A percentile compares a stretch with the other conserved stretches of the same genome.
These are phyloP conservation scores for Melanostoma mellinum DNA, from an alignment of 2,888 invertebrate genomes.

Conservation along the genomic window DNA sequence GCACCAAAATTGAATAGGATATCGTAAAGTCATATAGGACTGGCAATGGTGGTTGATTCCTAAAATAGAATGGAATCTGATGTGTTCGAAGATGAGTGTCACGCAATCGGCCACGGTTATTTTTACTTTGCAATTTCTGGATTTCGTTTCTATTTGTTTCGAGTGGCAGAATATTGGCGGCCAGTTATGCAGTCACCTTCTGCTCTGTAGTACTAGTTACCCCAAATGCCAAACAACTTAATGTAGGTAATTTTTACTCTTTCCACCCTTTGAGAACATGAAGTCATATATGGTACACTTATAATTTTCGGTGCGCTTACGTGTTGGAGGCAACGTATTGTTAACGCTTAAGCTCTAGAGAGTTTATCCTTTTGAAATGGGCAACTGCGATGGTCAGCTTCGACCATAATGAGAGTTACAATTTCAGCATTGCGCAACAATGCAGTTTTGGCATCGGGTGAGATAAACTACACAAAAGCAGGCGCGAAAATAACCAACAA, in stretches of 20 bases:
- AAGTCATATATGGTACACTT: too few species aligned
- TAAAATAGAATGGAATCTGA: slow-evolving; percentile 59
- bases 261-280: neutral
- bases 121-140: slow-evolving; percentile 66
- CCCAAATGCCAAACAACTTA: slow-evolving; percentile 17
- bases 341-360: slow-evolving; percentile 47
- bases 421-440: slow-evolving; percentile 63
- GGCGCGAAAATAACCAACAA: too few species aligned
- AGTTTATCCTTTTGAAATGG: slow-evolving; percentile 51
- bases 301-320: neutral
- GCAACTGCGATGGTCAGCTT: slow-evolving; percentile 1
- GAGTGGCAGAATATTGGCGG: slow-evolving; percentile 2
- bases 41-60: slow-evolving; percentile 65
- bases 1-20: slow-evolving; percentile 60
- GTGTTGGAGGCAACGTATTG: slow-evolving; percentile 32
- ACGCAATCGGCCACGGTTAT: slow-evolving; percentile 41
- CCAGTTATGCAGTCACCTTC: slow-evolving; percentile 19
- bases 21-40: slow-evolving; percentile 64
- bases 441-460: slow-evolving; percentile 48
- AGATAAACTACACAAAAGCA: too few species aligned
- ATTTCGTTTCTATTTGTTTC: slow-evolving; percentile 35
- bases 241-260: slow-evolving; percentile 46
- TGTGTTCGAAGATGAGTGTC: slow-evolving; percentile 6
- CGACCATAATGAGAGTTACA: slow-evolving; percentile 33
- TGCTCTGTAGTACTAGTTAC: slow-evolving; percentile 27